These are phyloP conservation scores for Dicycla oo DNA, from an alignment of 2,888 invertebrate genomes.

Conservation along the genomic window DNA sequence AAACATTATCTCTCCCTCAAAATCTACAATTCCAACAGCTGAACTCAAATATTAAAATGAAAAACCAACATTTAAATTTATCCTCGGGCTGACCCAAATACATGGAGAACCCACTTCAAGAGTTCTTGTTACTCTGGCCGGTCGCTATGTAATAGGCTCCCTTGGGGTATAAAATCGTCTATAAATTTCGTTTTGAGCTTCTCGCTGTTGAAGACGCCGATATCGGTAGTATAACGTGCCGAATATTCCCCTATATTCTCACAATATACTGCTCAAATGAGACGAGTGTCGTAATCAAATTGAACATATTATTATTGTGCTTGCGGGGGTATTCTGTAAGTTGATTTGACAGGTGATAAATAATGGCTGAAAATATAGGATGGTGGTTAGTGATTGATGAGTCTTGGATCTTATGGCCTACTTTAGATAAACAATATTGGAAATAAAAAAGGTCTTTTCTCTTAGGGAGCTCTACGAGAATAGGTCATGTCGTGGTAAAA, in stretches of 20 bases:
- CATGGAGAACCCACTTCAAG: slow-evolving; percentile 55
- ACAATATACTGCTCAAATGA: slow-evolving; percentile 51
- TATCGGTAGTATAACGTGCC: slow-evolving; percentile 67
- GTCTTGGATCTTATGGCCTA: slow-evolving; percentile 27
- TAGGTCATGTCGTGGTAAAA: no score
- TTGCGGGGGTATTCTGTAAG: slow-evolving; percentile 29
- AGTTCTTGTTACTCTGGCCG: slow-evolving; percentile 67
- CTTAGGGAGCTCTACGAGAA: neutral
- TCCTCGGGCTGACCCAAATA: slow-evolving; percentile 62
- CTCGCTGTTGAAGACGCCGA: slow-evolving; percentile 63
- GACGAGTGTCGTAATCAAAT: slow-evolving; percentile 54
- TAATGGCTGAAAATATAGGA: slow-evolving; percentile 30
- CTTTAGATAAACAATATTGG: slow-evolving; percentile 41
- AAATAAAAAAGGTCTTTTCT: neutral
- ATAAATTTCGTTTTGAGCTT: slow-evolving; percentile 83
- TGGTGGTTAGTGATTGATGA: slow-evolving; percentile 46
- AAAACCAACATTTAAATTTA: slow-evolving; percentile 66
- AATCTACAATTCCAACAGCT: slow-evolving; percentile 50
- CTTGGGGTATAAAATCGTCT: slow-evolving; percentile 81
- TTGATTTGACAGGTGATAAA: slow-evolving; percentile 50
- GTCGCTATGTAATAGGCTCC: slow-evolving; percentile 79
- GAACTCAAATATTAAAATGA: slow-evolving; percentile 63
- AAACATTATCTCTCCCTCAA: slow-evolving; percentile 26
- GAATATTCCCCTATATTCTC: slow-evolving; percentile 58
- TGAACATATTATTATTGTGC: slow-evolving; percentile 36